Conservation (phyloP, 1,140 invertebrate species). For the Drosophila trapezifrons region DNA sequence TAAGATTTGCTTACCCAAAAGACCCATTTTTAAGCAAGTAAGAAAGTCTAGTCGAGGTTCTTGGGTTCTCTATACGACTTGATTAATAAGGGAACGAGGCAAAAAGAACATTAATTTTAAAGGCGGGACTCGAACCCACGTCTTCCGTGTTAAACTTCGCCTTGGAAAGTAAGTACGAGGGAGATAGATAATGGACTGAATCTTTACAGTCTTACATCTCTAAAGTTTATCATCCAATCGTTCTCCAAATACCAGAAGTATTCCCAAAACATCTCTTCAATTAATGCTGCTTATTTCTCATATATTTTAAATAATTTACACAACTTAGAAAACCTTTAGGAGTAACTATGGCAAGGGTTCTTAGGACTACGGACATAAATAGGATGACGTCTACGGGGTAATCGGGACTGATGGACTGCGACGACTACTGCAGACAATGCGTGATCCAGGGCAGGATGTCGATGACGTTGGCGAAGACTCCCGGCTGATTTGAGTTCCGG, state of each 20-base stretch:
- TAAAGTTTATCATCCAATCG: neutral
- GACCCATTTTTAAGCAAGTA: neutral
- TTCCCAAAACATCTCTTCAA: neutral
- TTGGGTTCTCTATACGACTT: too few species aligned
- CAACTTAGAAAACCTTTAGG: conserved; percentile 31
- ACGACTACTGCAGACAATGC: conserved; percentile 59
- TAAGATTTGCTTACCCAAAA: neutral
- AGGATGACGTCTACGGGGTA: neutral
- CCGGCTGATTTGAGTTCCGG: conserved; percentile 59
- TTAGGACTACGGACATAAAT: conserved; percentile 36
- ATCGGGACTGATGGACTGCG: conserved; percentile 15
- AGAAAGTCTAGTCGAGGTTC: neutral
- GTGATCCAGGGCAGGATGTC: conserved; percentile 82
- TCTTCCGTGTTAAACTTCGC: too few species aligned
- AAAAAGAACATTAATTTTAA: too few species aligned
- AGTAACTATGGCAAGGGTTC: conserved; percentile 53
- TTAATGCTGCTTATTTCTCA: conserved; percentile 34
- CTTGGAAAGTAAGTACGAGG: too few species aligned
- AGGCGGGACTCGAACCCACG: too few species aligned
- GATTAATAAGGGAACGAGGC: too few species aligned
- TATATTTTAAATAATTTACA: conserved; percentile 46
- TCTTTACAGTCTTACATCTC: too few species aligned
- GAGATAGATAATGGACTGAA: too few species aligned
- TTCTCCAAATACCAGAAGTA: too few species aligned
- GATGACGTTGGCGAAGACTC: conserved; percentile 74